Conservation (phyloP, 30 jellyfish, hydroid and myxozoan species). For the Pelagia noctiluca region DNA sequence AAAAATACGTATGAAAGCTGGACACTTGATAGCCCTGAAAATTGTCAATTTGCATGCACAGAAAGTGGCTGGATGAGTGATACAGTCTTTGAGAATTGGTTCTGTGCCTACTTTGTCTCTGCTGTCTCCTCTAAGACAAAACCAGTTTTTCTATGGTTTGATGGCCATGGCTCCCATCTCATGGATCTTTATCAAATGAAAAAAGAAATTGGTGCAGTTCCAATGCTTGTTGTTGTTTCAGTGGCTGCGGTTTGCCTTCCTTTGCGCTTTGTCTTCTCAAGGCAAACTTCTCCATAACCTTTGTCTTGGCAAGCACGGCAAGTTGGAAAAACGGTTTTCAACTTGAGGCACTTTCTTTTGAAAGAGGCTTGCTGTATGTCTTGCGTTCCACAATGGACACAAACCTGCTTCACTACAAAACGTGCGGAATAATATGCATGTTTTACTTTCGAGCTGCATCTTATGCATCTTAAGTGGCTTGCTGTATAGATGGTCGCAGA, state of each 20-base stretch:
- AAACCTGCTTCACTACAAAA: neutral
- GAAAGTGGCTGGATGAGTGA: no score
- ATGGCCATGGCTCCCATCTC: no score
- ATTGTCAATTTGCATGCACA: no score
- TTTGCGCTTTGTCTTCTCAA: neutral
- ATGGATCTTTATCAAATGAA: no score
- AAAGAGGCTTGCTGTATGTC: neutral
- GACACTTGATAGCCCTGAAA: no score
- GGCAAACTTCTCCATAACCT: no score
- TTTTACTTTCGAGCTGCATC: neutral
- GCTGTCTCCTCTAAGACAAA: no score
- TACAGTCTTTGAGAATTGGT: no score
- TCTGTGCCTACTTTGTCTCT: no score
- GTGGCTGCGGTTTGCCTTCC: neutral
- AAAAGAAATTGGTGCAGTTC: no score
- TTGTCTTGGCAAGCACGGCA: neutral
- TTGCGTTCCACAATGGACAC: neutral
- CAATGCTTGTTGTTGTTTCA: neutral
- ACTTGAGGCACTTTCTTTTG: neutral
- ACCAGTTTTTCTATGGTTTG: no score
- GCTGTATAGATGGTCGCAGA: neutral
- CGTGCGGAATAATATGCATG: neutral
- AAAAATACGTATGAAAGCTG: no score
- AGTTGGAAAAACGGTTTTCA: neutral
- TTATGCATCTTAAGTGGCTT: neutral